Evolutionary conservation across 2,797 vertebrate genomes (phyloP).

Genomic region (Setipinna tenuifilis): DNA sequence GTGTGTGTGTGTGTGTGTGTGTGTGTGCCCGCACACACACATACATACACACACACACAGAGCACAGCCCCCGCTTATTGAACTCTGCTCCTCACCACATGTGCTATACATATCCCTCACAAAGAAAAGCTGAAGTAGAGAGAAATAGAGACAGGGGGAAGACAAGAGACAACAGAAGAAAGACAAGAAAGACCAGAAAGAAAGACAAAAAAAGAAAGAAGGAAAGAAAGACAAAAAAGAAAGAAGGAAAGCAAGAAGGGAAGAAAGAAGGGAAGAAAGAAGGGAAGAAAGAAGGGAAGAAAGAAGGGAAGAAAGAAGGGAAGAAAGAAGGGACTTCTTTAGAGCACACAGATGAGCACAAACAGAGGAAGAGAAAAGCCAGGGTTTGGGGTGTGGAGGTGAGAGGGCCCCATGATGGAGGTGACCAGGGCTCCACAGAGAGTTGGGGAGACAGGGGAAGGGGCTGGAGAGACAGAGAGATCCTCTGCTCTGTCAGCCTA

Average conservation of each 20-base stretch:
- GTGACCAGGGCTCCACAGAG: too few species aligned
- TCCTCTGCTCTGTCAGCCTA: too few species aligned
- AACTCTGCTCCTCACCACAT: background rate
- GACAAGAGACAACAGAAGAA: background rate
- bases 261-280: background rate
- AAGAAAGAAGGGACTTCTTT: background rate
- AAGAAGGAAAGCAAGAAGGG: background rate
- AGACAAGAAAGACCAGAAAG: background rate
- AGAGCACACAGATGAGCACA: too few species aligned
- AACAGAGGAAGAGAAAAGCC: too few species aligned
- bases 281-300: background rate
- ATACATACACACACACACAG: too few species aligned
- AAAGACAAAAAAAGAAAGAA: background rate
- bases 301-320: background rate
- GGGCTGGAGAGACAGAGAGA: too few species aligned
- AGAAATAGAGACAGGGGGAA: background rate
- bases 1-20: too few species aligned
- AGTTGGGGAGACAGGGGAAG: too few species aligned
- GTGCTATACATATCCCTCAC: background rate
- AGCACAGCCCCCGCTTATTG: background rate
- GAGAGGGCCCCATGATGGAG: too few species aligned
- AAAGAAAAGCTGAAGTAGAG: background rate
- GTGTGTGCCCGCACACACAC: too few species aligned
- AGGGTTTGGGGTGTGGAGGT: too few species aligned
- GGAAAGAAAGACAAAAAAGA: background rate